Conservation (phyloP, 2,888 invertebrate species). For the Mellilla xanthometata region DNA sequence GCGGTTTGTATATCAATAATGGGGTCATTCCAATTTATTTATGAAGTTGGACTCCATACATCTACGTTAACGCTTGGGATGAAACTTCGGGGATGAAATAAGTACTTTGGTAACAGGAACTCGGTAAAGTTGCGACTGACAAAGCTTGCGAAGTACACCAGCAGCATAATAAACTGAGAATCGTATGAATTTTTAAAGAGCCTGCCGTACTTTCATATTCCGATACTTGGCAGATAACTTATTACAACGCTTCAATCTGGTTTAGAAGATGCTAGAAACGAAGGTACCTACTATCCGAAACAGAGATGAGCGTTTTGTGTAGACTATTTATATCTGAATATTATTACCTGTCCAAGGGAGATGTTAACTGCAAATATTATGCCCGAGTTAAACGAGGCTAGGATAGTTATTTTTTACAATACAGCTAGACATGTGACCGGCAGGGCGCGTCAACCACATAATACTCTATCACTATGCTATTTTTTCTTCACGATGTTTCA, state of each 20-base stretch:
- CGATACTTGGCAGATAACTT: not conserved
- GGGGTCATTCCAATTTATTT: slow-evolving; percentile 16
- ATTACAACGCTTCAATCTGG: not conserved
- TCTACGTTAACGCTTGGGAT: not conserved
- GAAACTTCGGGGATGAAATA: not conserved
- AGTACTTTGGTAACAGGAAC: not conserved
- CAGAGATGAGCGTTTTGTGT: no score
- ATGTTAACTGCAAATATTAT: no score
- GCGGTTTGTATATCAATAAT: slow-evolving; percentile 22
- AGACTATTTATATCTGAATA: no score
- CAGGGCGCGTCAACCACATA: no score
- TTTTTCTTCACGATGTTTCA: no score
- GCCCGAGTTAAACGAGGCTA: no score
- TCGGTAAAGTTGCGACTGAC: not conserved
- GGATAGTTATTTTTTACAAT: no score
- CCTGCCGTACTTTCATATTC: slow-evolving; percentile 1
- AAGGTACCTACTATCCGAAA: no score
- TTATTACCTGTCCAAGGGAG: no score
- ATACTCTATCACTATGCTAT: no score
- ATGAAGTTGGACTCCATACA: slow-evolving; percentile 6
- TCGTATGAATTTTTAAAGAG: slow-evolving; percentile 7
- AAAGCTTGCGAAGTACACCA: slow-evolving; percentile 1
- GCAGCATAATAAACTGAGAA: slow-evolving; percentile 2
- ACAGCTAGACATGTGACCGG: no score
- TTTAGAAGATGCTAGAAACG: no score